Percentiles rank a stretch among this genome's conserved stretches.
These are phyloP conservation scores for Germaria angustata DNA, from an alignment of 2,888 invertebrate genomes.

Conservation along the genomic window DNA sequence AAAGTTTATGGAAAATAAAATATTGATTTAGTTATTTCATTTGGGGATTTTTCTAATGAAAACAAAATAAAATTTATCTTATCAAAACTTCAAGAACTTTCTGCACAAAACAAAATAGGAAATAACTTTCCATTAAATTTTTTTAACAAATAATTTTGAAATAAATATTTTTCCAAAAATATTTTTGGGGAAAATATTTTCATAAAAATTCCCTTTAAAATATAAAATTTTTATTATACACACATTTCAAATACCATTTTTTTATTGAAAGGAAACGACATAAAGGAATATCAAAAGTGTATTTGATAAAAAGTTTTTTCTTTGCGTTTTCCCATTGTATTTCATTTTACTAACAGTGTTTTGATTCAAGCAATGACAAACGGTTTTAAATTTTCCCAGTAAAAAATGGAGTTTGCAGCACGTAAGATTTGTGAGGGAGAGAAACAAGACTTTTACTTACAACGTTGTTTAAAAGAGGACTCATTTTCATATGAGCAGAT, in stretches of 20 bases:
- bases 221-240: background rate
- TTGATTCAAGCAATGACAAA: background rate
- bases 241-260: background rate
- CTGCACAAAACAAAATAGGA: background rate
- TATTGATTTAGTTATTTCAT: background rate
- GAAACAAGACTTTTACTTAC: background rate
- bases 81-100: conserved; percentile 6
- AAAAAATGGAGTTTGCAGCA: background rate
- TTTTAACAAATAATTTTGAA: no score
- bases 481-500: no score
- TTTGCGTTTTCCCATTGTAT: background rate
- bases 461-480: background rate
- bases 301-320: background rate
- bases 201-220: background rate
- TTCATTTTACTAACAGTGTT: background rate
- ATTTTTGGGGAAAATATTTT: background rate
- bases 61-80: background rate
- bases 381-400: background rate
- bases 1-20: background rate
- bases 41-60: background rate
- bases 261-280: background rate
- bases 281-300: background rate
- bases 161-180: background rate
- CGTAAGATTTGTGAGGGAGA: background rate
- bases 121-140: background rate